Conservation (phyloP, 2,797 vertebrate genomes). For the Eulemur mongoz region DNA sequence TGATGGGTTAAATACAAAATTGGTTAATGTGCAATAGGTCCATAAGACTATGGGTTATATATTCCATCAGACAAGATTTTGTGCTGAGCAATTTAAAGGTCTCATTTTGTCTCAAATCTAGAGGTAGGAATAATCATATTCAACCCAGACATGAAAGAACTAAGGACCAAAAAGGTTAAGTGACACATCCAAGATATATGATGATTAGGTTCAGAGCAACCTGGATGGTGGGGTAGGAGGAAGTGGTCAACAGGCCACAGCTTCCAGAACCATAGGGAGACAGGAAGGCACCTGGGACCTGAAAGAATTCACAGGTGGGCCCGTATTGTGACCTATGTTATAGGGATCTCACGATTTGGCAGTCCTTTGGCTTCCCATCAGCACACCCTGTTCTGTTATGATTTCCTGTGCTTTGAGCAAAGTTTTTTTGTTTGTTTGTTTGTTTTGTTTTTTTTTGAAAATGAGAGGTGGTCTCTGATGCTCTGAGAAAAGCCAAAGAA, state of each 20-base stretch:
- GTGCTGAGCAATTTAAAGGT: not conserved
- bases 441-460: not conserved
- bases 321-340: no score
- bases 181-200: not conserved
- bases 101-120: not conserved
- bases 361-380: not conserved
- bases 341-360: no score
- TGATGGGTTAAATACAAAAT: not conserved
- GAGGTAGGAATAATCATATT: not conserved
- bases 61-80: not conserved
- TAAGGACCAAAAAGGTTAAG: not conserved
- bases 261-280: not conserved
- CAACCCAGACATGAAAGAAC: not conserved
- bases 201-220: not conserved
- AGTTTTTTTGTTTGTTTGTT: not conserved
- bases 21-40: not conserved
- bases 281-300: not conserved
- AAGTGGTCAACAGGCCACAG: not conserved
- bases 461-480: not conserved
- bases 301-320: not conserved
- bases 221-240: not conserved
- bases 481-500: not conserved
- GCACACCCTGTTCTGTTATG: not conserved
- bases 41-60: not conserved
- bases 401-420: not conserved